A percentile compares a stretch with the other conserved stretches of the same genome.
Evolutionary conservation across 2,888 invertebrate species (phyloP).

Genomic region (Cheilosia variabilis): DNA sequence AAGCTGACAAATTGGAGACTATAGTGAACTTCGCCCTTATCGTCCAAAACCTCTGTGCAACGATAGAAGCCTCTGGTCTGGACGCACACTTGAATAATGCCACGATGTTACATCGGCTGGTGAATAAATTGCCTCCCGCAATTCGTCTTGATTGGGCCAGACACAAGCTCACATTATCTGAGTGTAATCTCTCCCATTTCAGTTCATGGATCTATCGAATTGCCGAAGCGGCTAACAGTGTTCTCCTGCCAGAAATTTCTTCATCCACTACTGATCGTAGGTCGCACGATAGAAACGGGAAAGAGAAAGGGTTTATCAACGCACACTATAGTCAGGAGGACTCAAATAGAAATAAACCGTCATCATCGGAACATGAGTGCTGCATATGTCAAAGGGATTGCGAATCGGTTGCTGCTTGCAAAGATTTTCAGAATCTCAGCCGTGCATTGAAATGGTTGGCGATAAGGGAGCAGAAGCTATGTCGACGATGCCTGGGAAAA

Average conservation of each 20-base stretch:
- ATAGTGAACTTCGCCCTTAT: slow-evolving; percentile 32
- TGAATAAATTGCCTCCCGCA: slow-evolving; percentile 35
- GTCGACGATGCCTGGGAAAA: too few species aligned
- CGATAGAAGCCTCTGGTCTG: slow-evolving; percentile 19
- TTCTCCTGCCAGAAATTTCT: not conserved
- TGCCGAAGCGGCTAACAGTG: slow-evolving; percentile 1
- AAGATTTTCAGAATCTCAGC: not conserved
- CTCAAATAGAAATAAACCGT: not conserved
- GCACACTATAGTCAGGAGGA: not conserved
- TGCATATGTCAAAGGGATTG: not conserved
- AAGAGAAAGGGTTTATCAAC: not conserved
- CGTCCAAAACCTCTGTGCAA: slow-evolving; percentile 37
- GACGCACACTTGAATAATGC: slow-evolving; percentile 29
- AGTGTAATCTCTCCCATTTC: slow-evolving; percentile 20
- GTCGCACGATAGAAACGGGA: not conserved
- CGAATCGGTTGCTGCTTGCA: not conserved
- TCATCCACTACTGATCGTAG: not conserved
- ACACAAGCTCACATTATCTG: slow-evolving; percentile 30
- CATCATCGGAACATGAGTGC: not conserved
- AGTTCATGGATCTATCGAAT: slow-evolving; percentile 25
- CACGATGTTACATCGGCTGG: slow-evolving; percentile 35
- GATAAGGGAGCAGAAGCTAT: not conserved
- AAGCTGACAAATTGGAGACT: slow-evolving; percentile 26
- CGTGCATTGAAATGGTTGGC: not conserved
- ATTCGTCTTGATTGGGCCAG: slow-evolving; percentile 39